phyloP scores from a whole-genome alignment of 2,797 vertebrate species.

The Diplodus sargus region DNA sequence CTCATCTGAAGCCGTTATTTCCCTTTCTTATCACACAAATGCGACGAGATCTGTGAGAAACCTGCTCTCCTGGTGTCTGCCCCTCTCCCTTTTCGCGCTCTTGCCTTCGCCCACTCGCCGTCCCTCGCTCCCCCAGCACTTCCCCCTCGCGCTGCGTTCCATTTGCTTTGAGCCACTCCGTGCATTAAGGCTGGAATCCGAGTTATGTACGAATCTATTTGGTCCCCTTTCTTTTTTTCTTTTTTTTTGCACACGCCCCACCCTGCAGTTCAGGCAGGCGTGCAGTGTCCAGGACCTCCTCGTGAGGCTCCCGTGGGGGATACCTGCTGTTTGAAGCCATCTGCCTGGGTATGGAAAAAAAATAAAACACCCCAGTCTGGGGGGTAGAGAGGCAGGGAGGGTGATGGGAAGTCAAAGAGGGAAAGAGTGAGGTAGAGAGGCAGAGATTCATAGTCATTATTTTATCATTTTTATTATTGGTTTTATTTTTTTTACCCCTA shows the following conservation, averaged over 20 bases:
- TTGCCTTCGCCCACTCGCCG: constrained; percentile 59
- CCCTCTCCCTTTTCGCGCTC: constrained; percentile 40
- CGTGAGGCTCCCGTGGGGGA: constrained; percentile 63
- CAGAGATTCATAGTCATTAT: neutral
- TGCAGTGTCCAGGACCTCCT: constrained; percentile 72
- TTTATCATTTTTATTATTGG: neutral
- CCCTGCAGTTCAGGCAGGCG: constrained; percentile 50
- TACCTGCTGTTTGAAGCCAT: constrained; percentile 77
- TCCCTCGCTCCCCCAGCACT: constrained; percentile 54
- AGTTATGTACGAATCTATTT: constrained; percentile 57
- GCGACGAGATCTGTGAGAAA: constrained; percentile 56
- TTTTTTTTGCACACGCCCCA: constrained; percentile 24
- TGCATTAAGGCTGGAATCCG: constrained; percentile 59
- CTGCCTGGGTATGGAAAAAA: constrained; percentile 45
- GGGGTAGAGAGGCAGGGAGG: constrained; percentile 15
- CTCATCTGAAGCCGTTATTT: constrained; percentile 62
- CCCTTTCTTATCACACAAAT: constrained; percentile 64
- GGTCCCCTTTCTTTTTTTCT: constrained; percentile 9
- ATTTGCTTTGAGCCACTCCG: constrained; percentile 56
- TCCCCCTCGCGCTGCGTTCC: constrained; percentile 3
- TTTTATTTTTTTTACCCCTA: neutral
- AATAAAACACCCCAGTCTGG: constrained; percentile 15
- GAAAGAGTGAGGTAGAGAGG: constrained; percentile 2
- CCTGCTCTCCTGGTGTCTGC: constrained; percentile 61
- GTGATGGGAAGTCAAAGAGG: constrained; percentile 41